phyloP scores from a whole-genome alignment of 2,113 vertebrate species.

The Eudyptes chrysolophus region DNA sequence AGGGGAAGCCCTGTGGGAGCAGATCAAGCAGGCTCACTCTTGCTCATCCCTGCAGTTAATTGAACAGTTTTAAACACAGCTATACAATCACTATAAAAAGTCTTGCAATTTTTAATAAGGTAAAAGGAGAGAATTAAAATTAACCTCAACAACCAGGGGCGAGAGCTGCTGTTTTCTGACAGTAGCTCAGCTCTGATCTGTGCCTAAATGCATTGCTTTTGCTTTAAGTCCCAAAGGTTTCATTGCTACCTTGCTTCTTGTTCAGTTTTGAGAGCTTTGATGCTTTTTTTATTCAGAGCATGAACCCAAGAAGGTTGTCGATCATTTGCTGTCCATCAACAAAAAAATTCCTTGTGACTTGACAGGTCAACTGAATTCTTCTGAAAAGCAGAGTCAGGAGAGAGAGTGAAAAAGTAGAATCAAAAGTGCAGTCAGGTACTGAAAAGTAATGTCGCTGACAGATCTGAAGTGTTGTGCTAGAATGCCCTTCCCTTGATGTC shows the following conservation, averaged over 20 bases:
- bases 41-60: background rate
- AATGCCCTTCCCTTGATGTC: background rate
- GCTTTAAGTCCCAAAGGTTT: background rate
- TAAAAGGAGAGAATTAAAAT: conserved; percentile 8
- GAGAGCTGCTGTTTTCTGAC: background rate
- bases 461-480: background rate
- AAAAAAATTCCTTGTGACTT: background rate
- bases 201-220: background rate
- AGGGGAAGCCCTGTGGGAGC: background rate
- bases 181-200: background rate
- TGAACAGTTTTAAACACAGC: conserved; percentile 11
- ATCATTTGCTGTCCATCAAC: background rate
- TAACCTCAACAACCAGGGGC: background rate
- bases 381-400: background rate
- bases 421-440: background rate
- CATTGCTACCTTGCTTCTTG: background rate
- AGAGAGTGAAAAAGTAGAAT: background rate
- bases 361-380: background rate
- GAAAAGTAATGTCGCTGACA: background rate
- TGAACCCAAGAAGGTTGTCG: background rate
- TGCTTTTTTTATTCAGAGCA: background rate
- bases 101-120: background rate
- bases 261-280: background rate
- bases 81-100: background rate
- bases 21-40: background rate